Evolutionary conservation across 2,797 vertebrate genomes (phyloP), one percentile per base, ranked within the genome.

Genomic region (Pogoniulus pusillus): DNA sequence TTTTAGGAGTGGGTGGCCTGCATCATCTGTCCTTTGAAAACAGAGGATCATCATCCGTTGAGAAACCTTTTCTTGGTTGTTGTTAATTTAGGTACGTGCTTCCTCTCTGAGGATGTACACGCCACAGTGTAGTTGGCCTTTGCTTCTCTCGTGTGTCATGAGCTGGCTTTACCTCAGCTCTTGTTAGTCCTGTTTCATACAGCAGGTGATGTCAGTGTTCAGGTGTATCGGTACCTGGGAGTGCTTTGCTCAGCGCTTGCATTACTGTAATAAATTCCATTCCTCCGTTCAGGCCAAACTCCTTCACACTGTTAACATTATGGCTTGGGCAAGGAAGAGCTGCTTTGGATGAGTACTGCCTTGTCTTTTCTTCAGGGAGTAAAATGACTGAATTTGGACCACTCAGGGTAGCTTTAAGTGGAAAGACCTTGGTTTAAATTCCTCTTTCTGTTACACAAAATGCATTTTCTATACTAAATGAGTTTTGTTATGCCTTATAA

Each of bases 221-320:
- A 91, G 77, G 79, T 92, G 86, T 90, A 81, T 86, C 1, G 0
- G 85, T 84, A 69, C 69, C 79, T 91, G 89, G 73, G 66, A 93
- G 76, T 47, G 82, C 90, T 85, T 75, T 74, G 76, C 85, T 93
- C 41, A 70, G 73, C 14, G 1, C 79, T 93, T 92, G 87, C 93
- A 91, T 90, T 88, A 91, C 62, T 60, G 73, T 72, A 59, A 1
- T 93, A 85, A 93, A 93, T 88, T 91, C 91, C 87, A 37, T 71
- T 82, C 57, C 63, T 2, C 1, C 75, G 35, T 37, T 82, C 54
- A 57, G 78, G 63, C 88, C 3, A 2, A 19, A 43, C 88, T 90
- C 85, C 85, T 86, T 85, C 53, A 14, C 73, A 7, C 53, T 81
- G 66, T 45, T 49, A 73, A 49, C 5, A 3, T 63, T 62, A 71